Percentiles rank a stretch among this genome's conserved stretches.
Evolutionary conservation across 2,888 invertebrate genomes (phyloP).

Genomic region (Conomelus anceps): DNA sequence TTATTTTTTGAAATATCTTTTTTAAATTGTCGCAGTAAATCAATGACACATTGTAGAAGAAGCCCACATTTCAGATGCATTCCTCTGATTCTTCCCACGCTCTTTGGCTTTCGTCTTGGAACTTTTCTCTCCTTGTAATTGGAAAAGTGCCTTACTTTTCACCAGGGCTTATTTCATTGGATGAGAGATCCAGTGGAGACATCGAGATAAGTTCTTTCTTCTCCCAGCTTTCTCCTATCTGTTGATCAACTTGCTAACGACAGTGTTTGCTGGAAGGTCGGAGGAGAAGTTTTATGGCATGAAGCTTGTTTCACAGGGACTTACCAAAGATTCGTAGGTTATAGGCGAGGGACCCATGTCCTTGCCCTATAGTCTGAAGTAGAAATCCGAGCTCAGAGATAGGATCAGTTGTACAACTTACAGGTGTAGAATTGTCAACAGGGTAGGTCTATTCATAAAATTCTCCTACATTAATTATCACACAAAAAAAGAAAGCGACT

Average conservation of each 20-base stretch:
- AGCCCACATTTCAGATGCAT: background rate
- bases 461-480: background rate
- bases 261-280: background rate
- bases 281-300: background rate
- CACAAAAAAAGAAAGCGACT: too few relatives aligned
- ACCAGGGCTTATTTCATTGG: background rate
- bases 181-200: too few relatives aligned
- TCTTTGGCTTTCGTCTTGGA: background rate
- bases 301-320: background rate
- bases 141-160: background rate
- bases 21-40: background rate
- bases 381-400: background rate
- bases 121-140: background rate
- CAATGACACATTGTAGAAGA: background rate
- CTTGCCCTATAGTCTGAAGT: background rate
- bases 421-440: background rate
- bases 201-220: background rate
- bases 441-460: background rate
- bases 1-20: background rate
- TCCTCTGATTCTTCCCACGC: background rate
- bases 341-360: background rate
- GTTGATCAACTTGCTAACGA: background rate
- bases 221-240: background rate
- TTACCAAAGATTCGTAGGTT: background rate
- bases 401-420: background rate